A percentile compares a stretch with the other conserved stretches of the same genome.
phyloP scores from a whole-genome alignment of 2,113 vertebrate genomes.

The Ibidorhyncha struthersii region DNA sequence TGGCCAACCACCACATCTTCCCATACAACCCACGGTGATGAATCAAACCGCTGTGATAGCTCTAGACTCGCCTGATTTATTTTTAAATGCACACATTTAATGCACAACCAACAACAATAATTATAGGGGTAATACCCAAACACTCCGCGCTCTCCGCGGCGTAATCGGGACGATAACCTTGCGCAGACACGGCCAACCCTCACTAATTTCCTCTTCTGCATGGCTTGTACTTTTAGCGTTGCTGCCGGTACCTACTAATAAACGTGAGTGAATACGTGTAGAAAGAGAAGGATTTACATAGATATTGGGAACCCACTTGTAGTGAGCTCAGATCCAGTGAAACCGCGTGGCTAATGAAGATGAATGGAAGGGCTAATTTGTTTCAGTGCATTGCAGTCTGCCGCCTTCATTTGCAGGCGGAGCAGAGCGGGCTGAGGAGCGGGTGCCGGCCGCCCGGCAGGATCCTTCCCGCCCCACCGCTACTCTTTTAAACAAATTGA shows the following conservation, averaged over 20 bases:
- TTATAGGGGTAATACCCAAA: neutral
- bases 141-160: rapidly evolving
- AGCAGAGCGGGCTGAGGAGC: neutral
- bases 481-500: neutral
- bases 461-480: neutral
- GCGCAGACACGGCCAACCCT: neutral
- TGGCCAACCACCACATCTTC: neutral
- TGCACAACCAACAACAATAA: neutral
- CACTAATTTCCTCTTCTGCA: neutral
- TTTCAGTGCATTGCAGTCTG: neutral
- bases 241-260: neutral
- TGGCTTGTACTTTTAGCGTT: neutral
- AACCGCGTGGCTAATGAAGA: neutral
- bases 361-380: neutral
- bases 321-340: neutral
- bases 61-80: neutral
- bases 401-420: neutral
- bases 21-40: rapidly evolving
- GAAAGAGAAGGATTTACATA: neutral
- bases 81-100: neutral
- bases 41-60: neutral
- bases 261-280: neutral
- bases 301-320: neutral
- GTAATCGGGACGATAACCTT: neutral
- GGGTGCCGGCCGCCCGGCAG: neutral